Base-by-base conservation (phyloP, 2,113 vertebrate species). In the Merops nubicus region DNA sequence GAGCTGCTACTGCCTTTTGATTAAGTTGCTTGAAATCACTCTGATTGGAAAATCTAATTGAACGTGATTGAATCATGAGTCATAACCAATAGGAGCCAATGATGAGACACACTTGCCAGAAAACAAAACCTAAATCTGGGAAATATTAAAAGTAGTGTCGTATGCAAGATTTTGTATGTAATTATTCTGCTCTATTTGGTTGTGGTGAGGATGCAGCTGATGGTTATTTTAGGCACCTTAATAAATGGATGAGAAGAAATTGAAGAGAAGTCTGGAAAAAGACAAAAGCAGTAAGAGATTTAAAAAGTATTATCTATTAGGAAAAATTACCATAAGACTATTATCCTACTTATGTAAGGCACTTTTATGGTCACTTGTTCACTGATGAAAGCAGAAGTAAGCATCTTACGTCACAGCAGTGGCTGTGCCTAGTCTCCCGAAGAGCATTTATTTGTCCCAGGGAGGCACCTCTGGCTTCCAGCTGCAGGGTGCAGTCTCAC, bases 121-220 rank as follows among this genome's bases (percentile, higher is more conserved):
- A 91, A 87, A 77, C n/a, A 85, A 83, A 92, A 91, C 75, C 10
- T 72, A 6, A 76, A 84, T 89, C 87, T 78, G 13, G 68, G 64
- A 89, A 91, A 29, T 89, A 89, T 94, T 93, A 81, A 84, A 78
- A 92, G 50, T 38, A 69, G 25, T 67, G 60, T 96, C 68, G 74
- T 70, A 84, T 36, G 26, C 0, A 0, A 94, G 64, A 70, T 22
- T 42, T 36, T 84, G 84, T 31, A 89, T 68, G 18, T 54, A 70
- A 94, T 94, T 95, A 86, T 91, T 91, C 69, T 75, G 60, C 77
- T 96, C 76, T 89, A 5, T 80, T 89, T 94, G 57, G 18, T 80
- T 73, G 54, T 76, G 53, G 25, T n/a, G 59, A 74, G 50, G 59
- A 64, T 84, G 63, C 36, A 83, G 63, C 68, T 91, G 80, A 33